Percentiles rank a stretch among this genome's conserved stretches.
These are phyloP conservation scores for Gymnopithys bicolor DNA, from an alignment of 2,797 vertebrate species.

Conservation along the genomic window DNA sequence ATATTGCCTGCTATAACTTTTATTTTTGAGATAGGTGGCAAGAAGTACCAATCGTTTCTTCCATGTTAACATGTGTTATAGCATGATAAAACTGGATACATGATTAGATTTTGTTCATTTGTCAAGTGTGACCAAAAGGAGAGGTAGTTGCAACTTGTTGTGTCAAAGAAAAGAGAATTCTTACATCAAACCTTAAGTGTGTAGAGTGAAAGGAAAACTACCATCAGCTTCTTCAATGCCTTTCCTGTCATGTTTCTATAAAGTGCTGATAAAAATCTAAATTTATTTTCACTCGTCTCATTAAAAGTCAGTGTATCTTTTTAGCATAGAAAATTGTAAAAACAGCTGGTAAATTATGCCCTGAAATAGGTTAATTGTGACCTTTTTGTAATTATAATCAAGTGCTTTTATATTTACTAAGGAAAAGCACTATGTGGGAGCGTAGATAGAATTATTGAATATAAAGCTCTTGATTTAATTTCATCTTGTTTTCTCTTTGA, in stretches of 20 bases:
- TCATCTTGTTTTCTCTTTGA: conserved; percentile 16
- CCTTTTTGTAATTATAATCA: conserved; percentile 22
- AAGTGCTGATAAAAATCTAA: not conserved
- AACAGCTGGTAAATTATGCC: not conserved
- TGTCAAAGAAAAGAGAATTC: not conserved
- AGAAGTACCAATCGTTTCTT: not conserved
- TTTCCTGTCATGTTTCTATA: not conserved
- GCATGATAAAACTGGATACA: not conserved
- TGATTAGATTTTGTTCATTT: not conserved
- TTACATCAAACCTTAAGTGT: not conserved
- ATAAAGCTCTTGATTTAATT: conserved; percentile 10
- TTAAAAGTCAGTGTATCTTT: not conserved
- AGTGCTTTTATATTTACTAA: not conserved
- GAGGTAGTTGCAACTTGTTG: not conserved
- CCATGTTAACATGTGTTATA: not conserved
- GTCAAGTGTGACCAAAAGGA: not conserved
- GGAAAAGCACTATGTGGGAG: not conserved
- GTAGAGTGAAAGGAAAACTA: not conserved
- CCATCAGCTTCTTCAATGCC: not conserved
- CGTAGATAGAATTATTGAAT: not conserved
- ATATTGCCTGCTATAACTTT: not conserved
- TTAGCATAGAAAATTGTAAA: not conserved
- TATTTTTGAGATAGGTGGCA: not conserved
- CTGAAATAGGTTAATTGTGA: conserved; percentile 24
- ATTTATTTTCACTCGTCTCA: not conserved